phyloP scores from a whole-genome alignment of 2,797 vertebrate species.

The Clarias laeviceps region DNA sequence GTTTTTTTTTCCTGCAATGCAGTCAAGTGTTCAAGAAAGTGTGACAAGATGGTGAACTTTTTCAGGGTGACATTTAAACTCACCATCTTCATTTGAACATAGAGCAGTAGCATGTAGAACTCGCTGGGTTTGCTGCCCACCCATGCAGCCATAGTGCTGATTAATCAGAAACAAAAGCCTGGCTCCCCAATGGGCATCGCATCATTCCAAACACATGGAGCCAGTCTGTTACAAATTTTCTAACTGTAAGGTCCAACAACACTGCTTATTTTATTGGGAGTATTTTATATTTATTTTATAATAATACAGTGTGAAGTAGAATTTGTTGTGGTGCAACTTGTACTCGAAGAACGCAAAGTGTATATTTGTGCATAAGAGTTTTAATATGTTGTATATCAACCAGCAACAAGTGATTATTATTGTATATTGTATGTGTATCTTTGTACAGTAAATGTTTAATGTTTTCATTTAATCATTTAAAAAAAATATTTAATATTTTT shows the following conservation, averaged over 20 bases:
- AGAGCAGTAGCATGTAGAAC: conserved; percentile 20
- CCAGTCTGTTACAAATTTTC: conserved; percentile 58
- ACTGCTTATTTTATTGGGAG: conserved; percentile 65
- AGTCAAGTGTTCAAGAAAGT: conserved; percentile 8
- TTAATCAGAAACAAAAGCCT: conserved; percentile 64
- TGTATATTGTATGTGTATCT: conserved; percentile 82
- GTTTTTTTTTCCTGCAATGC: not conserved
- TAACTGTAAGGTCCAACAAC: conserved; percentile 63
- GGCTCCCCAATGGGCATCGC: conserved; percentile 66
- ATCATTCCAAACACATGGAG: conserved; percentile 69
- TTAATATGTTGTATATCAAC: conserved; percentile 79
- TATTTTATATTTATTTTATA: conserved; percentile 74
- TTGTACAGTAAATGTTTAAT: conserved; percentile 77
- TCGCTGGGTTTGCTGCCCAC: conserved; percentile 57
- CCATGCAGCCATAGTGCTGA: conserved; percentile 72
- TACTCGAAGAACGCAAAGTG: conserved; percentile 77
- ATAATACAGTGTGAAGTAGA: conserved; percentile 71
- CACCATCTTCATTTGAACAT: not conserved
- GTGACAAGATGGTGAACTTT: not conserved
- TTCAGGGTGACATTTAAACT: conserved; percentile 7
- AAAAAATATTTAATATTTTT: conserved; percentile 72
- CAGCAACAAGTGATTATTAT: conserved; percentile 73
- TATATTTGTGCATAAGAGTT: conserved; percentile 88
- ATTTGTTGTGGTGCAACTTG: conserved; percentile 69
- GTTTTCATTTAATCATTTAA: conserved; percentile 63